Percentiles rank a stretch among this genome's conserved stretches.
phyloP scores from a whole-genome alignment of 2,113 vertebrate species.

The Chaetorhynchus papuensis region DNA sequence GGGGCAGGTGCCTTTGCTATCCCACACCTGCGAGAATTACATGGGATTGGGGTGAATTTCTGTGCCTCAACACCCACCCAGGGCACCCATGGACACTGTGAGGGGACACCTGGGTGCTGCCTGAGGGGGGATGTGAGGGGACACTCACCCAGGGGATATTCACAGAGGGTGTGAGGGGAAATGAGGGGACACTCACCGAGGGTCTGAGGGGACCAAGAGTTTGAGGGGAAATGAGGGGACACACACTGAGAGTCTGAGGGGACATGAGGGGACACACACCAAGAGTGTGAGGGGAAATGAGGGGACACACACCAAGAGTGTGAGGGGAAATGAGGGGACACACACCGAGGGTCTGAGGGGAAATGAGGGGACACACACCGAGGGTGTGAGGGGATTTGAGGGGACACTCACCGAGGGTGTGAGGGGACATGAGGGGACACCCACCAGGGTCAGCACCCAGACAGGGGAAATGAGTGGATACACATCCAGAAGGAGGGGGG shows the following conservation, averaged over 20 bases:
- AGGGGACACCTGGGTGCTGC: neutral
- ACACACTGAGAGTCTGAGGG: neutral
- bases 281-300: neutral
- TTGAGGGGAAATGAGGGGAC: neutral
- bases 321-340: neutral
- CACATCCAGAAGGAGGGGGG: no score
- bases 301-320: neutral
- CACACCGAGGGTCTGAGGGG: no score
- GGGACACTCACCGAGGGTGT: neutral
- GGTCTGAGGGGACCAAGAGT: neutral
- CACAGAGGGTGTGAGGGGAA: neutral
- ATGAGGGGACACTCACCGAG: neutral
- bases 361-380: neutral
- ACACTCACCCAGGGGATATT: neutral
- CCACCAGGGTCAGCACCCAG: rapidly evolving
- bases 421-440: neutral
- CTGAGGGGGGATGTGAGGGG: neutral
- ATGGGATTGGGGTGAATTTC: neutral
- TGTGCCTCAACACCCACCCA: neutral
- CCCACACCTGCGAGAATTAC: rapidly evolving
- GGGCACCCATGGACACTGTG: neutral
- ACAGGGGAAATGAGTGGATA: neutral
- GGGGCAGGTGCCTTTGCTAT: neutral
- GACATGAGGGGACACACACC: neutral
- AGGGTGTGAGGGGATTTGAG: neutral